These are phyloP conservation scores for Hyperoplus lanceolatus DNA, from an alignment of 2,797 vertebrate genomes.

Conservation along the genomic window DNA sequence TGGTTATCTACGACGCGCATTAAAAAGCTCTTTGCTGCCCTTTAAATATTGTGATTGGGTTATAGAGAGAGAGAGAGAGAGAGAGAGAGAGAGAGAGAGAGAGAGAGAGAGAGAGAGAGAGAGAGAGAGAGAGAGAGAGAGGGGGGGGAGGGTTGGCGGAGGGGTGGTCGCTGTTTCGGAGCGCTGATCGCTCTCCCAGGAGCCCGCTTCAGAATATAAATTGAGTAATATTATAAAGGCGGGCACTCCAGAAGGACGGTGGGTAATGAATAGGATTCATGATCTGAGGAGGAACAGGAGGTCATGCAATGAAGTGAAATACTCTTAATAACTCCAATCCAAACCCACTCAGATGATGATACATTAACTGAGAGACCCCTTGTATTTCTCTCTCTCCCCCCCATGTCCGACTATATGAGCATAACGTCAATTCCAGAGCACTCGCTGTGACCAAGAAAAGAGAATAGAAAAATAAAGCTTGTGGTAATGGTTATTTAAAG, in stretches of 20 bases:
- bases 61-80: conserved; percentile 64
- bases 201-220: conserved; percentile 96
- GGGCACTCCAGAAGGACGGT: conserved; percentile 89
- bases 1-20: conserved; percentile 89
- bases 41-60: conserved; percentile 94
- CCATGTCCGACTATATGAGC: conserved; percentile 56
- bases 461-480: conserved; percentile 59
- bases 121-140: too few species aligned
- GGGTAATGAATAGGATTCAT: conserved; percentile 97
- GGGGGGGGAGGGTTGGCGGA: too few species aligned
- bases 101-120: conserved; percentile 29
- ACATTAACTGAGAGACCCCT: conserved; percentile 94
- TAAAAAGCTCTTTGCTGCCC: conserved; percentile 91
- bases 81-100: too few species aligned
- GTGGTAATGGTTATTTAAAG: conserved; percentile 79
- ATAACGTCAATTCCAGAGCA: conserved; percentile 69
- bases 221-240: conserved; percentile 97
- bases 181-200: conserved; percentile 90
- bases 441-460: conserved; percentile 48
- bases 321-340: conserved; percentile 96
- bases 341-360: conserved; percentile 95
- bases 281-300: conserved; percentile 94
- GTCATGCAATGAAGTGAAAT: conserved; percentile 95
- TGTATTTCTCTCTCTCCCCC: conserved; percentile 84
- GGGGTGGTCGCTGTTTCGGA: conserved; percentile 85